Percentiles rank a stretch among this genome's conserved stretches.
Conservation (phyloP, 2,113 vertebrate genomes). For the Butorides virescens region DNA sequence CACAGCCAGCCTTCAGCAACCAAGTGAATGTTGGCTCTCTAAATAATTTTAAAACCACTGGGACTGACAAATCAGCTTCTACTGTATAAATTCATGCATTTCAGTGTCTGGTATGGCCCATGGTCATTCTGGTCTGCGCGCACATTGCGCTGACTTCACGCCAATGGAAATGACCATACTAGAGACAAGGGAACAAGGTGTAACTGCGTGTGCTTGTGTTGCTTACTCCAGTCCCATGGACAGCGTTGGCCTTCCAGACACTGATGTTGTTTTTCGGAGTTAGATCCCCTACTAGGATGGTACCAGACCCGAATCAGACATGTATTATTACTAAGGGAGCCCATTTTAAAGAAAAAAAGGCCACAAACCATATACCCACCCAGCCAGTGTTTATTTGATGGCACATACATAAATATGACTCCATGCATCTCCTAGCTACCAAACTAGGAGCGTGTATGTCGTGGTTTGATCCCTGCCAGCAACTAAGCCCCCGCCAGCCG, state of each 20-base stretch:
- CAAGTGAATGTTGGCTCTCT: not conserved
- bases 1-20: not conserved
- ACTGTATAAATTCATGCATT: not conserved
- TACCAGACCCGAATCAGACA: not conserved
- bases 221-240: rapidly evolving
- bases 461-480: no score
- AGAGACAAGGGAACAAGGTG: not conserved
- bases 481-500: no score
- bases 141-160: not conserved
- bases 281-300: no score
- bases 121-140: rapidly evolving
- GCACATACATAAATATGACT: not conserved
- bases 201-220: rapidly evolving
- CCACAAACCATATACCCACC: not conserved
- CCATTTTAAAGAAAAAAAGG: not conserved
- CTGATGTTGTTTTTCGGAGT: not conserved
- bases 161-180: not conserved
- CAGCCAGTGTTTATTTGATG: not conserved
- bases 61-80: not conserved
- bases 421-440: not conserved
- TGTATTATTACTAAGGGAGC: not conserved
- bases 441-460: not conserved
- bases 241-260: not conserved
- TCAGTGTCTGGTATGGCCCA: not conserved
- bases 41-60: not conserved